These are phyloP conservation scores for Lepidostoma basale DNA, from an alignment of 1,140 invertebrate species.

Conservation along the genomic window DNA sequence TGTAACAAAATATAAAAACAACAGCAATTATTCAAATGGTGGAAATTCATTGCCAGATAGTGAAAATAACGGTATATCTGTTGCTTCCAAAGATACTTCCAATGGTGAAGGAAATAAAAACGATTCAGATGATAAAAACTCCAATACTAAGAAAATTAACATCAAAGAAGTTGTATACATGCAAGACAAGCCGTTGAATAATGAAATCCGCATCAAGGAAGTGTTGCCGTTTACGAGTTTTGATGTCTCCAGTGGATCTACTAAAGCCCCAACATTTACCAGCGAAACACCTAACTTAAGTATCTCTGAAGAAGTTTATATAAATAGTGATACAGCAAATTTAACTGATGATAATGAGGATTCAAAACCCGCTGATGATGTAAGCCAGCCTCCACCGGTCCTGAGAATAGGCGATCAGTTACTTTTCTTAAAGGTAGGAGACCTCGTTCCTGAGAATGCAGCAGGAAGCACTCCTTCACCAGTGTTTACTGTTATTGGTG, in stretches of 20 bases:
- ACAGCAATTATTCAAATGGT: too few species aligned
- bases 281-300: slow-evolving; percentile 54
- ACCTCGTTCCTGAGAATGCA: slow-evolving; percentile 50
- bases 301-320: slow-evolving; percentile 51
- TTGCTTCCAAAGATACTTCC: too few species aligned
- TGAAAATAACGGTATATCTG: too few species aligned
- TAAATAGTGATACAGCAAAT: slow-evolving; percentile 48
- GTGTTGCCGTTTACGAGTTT: slow-evolving; percentile 53
- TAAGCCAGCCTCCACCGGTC: slow-evolving; percentile 52
- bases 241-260: slow-evolving; percentile 53
- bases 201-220: slow-evolving; percentile 58
- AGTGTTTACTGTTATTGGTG: slow-evolving; percentile 54
- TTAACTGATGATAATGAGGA: slow-evolving; percentile 40
- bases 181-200: slow-evolving; percentile 56
- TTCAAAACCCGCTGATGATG: slow-evolving; percentile 27
- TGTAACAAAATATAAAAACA: too few species aligned
- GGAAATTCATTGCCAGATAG: too few species aligned
- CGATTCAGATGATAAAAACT: background rate
- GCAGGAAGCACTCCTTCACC: slow-evolving; percentile 49
- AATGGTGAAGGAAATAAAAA: too few species aligned
- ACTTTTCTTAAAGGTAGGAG: slow-evolving; percentile 51
- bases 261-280: slow-evolving; percentile 55
- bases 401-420: slow-evolving; percentile 54
- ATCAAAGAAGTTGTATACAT: slow-evolving; percentile 57
- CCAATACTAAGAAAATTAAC: slow-evolving; percentile 50